Percentiles rank a stretch among this genome's conserved stretches.
Conservation (phyloP, 1,140 invertebrate genomes). For the Anastrepha obliqua region DNA sequence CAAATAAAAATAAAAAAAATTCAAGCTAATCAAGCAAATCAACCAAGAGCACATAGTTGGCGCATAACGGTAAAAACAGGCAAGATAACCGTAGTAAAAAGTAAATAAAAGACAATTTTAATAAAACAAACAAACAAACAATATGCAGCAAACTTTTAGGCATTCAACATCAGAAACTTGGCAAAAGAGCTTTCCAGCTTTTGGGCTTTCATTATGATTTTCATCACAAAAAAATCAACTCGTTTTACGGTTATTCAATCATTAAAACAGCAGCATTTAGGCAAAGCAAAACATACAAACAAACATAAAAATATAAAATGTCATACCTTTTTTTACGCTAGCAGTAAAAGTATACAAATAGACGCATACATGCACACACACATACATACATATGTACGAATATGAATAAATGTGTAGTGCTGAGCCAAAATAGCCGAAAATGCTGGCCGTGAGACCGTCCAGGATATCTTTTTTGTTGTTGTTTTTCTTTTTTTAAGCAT, state of each 20-base stretch:
- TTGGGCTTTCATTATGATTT: neutral
- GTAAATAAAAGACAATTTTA: neutral
- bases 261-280: neutral
- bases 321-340: neutral
- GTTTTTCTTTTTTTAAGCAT: neutral
- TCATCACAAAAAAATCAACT: too few species aligned
- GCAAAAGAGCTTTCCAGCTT: neutral
- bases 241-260: too few species aligned
- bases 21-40: neutral
- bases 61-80: constrained; percentile 20
- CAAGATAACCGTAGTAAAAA: neutral
- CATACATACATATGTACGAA: neutral
- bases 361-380: neutral
- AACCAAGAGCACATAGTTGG: neutral
- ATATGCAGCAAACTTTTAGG: constrained; percentile 9
- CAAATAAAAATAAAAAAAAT: neutral
- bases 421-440: constrained; percentile 1
- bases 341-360: neutral
- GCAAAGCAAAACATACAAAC: neutral
- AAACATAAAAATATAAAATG: neutral
- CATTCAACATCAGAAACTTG: neutral
- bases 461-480: neutral
- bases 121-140: neutral
- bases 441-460: constrained; percentile 42
- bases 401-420: neutral